phyloP scores from a whole-genome alignment of 2,888 invertebrate species.

The Apodemia mormo region DNA sequence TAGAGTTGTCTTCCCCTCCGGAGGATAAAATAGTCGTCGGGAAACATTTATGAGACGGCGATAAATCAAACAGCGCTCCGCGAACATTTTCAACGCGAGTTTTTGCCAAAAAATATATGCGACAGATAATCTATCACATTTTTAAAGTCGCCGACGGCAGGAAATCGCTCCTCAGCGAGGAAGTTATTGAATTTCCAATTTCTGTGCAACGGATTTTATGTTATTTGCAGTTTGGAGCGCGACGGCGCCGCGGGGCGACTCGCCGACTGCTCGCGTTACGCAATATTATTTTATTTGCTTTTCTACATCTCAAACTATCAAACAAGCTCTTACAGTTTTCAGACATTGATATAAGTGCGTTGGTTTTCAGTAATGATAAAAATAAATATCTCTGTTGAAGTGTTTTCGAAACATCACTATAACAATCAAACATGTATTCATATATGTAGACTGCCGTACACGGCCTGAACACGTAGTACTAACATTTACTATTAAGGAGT shows the following conservation, averaged over 20 bases:
- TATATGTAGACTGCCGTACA: too few relatives aligned
- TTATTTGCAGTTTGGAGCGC: slow-evolving; percentile 44
- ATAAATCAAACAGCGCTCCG: slow-evolving; percentile 39
- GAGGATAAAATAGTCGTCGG: not conserved
- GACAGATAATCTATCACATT: slow-evolving; percentile 45
- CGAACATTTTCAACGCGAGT: slow-evolving; percentile 23
- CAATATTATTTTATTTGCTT: not conserved
- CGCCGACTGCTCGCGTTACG: not conserved
- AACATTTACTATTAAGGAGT: too few relatives aligned
- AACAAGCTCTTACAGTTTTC: not conserved
- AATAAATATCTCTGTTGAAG: too few relatives aligned
- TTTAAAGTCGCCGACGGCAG: slow-evolving; percentile 49
- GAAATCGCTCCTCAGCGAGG: slow-evolving; percentile 45
- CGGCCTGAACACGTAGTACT: too few relatives aligned
- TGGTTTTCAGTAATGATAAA: not conserved
- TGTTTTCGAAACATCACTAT: too few relatives aligned
- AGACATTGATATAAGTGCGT: not conserved
- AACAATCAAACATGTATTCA: too few relatives aligned
- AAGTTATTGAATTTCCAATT: slow-evolving; percentile 62
- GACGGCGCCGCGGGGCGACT: slow-evolving; percentile 38
- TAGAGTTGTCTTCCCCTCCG: not conserved
- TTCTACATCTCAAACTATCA: not conserved
- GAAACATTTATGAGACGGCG: slow-evolving; percentile 14
- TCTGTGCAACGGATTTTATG: slow-evolving; percentile 47
- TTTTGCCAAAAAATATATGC: slow-evolving; percentile 22